phyloP scores from a whole-genome alignment of 2,797 vertebrate genomes.

The Tympanoctomys barrerae region DNA sequence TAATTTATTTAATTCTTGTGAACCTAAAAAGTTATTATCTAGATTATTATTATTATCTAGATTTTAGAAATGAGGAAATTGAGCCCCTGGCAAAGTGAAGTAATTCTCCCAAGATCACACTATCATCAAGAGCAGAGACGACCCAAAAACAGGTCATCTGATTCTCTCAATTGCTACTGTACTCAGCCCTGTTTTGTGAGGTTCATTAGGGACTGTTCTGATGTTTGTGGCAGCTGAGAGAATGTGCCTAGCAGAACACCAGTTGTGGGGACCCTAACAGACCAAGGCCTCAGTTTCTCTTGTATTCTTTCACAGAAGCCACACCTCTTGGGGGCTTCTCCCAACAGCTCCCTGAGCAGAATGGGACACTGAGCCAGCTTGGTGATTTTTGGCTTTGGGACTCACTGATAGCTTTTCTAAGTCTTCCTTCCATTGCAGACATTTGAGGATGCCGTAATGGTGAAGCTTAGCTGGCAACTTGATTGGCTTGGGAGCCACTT shows the following conservation, averaged over 20 bases:
- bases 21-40: neutral
- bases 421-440: neutral
- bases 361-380: neutral
- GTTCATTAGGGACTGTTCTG: neutral
- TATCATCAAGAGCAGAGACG: neutral
- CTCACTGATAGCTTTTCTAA: neutral
- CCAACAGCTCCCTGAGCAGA: no score
- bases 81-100: neutral
- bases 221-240: neutral
- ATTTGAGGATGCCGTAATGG: no score
- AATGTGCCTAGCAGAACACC: neutral
- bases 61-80: neutral
- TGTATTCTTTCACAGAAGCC: neutral
- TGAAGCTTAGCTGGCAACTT: neutral
- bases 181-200: no score
- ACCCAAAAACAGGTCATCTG: neutral
- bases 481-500: neutral
- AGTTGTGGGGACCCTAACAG: neutral
- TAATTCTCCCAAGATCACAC: neutral
- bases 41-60: neutral
- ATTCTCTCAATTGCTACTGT: neutral
- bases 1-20: neutral
- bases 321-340: rapidly evolving
- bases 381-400: neutral
- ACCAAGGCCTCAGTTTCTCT: neutral